Base-by-base conservation (phyloP, 2,888 invertebrate genomes). In the Allygus modestus region DNA sequence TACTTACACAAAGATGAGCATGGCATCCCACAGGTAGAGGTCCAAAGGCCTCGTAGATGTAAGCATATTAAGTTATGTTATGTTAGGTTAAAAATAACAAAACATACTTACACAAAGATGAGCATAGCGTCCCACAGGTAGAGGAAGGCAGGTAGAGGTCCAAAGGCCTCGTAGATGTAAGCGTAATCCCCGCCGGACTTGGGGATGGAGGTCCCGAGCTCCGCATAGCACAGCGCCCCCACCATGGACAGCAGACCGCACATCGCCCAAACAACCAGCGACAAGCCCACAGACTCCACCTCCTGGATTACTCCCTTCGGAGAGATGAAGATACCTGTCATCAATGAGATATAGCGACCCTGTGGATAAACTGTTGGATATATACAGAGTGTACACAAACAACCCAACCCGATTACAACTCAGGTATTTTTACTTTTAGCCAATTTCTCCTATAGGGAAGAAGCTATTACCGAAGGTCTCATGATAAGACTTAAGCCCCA, bases 111-210 rank as follows among this genome's bases (percentile, higher is more conserved):
- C 96, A 98, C 97, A 92, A 99, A 98, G 86, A 99, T 97, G 89
- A 98, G 93, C 92, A 97, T 96, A n/a, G 98, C 98, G 89, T 97
- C 97, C 99, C 99, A 99, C 17, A 99, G 92, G 90, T 97, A 99
- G 17, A 99, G 92, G 90, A 99, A 99, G 0, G 98, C 97, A 20
- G 97, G 97, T 84, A 99, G 90, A 0, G 96, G 93, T 33, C 99
- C 99, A 89, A 95, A 99, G 0, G 98, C 97, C 90, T 98, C 96
- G 89, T 95, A 93, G 87, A 99, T 98, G 89, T 99, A 99, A 46
- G 98, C 98, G 90, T 99, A 99, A 91, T 99, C 99, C 0, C 98
- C 99, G 28, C 99, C 99, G 85, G 98, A 98, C 89, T 97, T 96
- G 2, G 97, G 96, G 89, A 99, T 95, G 26, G 94, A 93, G 23